Base-by-base conservation (phyloP, 2,888 invertebrate species). In the Eudasyphora cyanicolor region DNA sequence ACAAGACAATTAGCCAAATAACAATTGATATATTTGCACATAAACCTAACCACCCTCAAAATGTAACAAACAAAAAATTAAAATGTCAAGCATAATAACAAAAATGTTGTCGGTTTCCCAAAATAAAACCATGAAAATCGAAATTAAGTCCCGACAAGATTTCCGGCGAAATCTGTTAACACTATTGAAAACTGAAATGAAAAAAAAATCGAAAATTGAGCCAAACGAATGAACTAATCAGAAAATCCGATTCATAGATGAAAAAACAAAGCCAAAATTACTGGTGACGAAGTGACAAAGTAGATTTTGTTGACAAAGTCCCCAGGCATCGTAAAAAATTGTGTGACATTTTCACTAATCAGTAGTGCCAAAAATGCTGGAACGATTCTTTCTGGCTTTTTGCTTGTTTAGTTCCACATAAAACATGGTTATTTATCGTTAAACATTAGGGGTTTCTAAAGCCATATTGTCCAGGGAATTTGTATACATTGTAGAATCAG, bases 11-110 rank as follows among this genome's bases (percentile, higher is more conserved):
- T 57, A 54, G 45, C 27, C 21, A 54, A 24, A 35, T 8, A 19
- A 57, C 14, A 51, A 29, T 67, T 49, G 24, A 42, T 32, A 67
- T 60, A 32, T 21, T 49, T 42, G 49, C 57, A 51, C n/a, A n/a
- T n/a, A 69, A 83, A 73, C 67, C 60, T 62, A 74, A 32, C 51
- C 77, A 69, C 57, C 60, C 57, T 60, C 29, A 38, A 57, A 24
- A 10, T 17, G 3, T 6, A 5, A n/a, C 2, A 2, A 27, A 1
- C 29, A 12, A 27, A 17, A 62, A 71, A 78, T 67, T 27, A 73
- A 71, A 78, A 78, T 78, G 80, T 81, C 84, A 84, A 75, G 45
- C 29, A 12, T 71, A 81, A 81, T 75, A 38, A 49, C 62, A 78
- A 84, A 70, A 75, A 69, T 60, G 24, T 67, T 29, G n/a, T 29